Evolutionary conservation across 2,797 vertebrate genomes (phyloP).

Genomic region (Pteropus rufus): DNA sequence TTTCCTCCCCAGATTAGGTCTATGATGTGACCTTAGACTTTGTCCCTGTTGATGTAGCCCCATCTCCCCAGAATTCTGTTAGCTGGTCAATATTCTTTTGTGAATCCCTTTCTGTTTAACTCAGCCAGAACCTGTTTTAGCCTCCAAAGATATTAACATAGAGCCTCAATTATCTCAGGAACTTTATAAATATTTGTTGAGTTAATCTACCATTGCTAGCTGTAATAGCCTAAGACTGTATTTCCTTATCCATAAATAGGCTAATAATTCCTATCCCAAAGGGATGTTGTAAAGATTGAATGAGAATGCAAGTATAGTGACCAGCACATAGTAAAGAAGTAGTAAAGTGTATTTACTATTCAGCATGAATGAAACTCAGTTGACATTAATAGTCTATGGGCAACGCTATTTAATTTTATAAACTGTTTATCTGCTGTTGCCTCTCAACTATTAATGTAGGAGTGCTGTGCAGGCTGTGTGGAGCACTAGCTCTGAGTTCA

Average conservation of each 20-base stretch:
- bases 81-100: not conserved
- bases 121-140: not conserved
- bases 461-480: constrained; percentile 19
- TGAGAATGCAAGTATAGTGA: not conserved
- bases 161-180: not conserved
- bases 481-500: not conserved
- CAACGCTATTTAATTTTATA: constrained; percentile 40
- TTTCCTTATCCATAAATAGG: not conserved
- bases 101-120: not conserved
- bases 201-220: not conserved
- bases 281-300: not conserved
- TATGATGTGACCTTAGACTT: not conserved
- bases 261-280: not conserved
- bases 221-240: not conserved
- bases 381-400: not conserved
- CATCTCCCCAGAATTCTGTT: not conserved
- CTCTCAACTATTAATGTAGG: not conserved
- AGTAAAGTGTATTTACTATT: not conserved
- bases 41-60: not conserved
- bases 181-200: not conserved
- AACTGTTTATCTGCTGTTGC: constrained; percentile 46
- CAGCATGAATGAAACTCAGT: not conserved
- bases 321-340: not conserved
- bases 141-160: not conserved
- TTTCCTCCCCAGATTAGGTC: not conserved